These are phyloP conservation scores for Anas bernieri DNA, from an alignment of 2,797 vertebrate species.

Conservation along the genomic window DNA sequence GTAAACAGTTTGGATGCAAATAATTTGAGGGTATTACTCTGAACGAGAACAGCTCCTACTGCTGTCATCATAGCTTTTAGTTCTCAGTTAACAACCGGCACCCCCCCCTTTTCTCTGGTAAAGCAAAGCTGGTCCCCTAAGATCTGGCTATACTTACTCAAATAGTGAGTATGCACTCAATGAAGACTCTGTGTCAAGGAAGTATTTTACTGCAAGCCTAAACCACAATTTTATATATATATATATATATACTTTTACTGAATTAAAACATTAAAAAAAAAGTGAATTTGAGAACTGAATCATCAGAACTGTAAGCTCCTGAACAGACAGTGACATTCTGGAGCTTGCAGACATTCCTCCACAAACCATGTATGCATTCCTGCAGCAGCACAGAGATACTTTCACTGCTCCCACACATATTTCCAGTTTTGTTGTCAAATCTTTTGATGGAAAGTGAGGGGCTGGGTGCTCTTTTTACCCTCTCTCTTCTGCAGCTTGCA, in stretches of 20 bases:
- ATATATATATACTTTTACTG: not conserved
- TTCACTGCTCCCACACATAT: not conserved
- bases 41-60: not conserved
- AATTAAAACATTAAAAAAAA: not conserved
- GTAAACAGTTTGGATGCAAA: not conserved
- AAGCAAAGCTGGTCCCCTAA: not conserved
- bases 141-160: not conserved
- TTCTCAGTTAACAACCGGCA: not conserved
- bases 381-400: not conserved
- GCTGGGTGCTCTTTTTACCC: fast-evolving
- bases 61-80: not conserved
- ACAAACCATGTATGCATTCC: not conserved
- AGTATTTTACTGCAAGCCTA: not conserved
- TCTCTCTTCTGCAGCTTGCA: not conserved
- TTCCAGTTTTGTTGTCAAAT: not conserved
- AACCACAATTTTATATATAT: not conserved
- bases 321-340: not conserved
- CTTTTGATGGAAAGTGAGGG: not conserved
- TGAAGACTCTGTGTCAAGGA: not conserved
- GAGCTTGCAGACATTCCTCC: not conserved
- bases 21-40: not conserved
- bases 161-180: not conserved
- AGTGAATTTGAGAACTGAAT: not conserved
- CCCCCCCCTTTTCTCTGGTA: not conserved
- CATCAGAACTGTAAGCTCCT: not conserved